These are phyloP conservation scores for Myotis lucifugus DNA, from an alignment of 2,113 vertebrate genomes.

Conservation along the genomic window DNA sequence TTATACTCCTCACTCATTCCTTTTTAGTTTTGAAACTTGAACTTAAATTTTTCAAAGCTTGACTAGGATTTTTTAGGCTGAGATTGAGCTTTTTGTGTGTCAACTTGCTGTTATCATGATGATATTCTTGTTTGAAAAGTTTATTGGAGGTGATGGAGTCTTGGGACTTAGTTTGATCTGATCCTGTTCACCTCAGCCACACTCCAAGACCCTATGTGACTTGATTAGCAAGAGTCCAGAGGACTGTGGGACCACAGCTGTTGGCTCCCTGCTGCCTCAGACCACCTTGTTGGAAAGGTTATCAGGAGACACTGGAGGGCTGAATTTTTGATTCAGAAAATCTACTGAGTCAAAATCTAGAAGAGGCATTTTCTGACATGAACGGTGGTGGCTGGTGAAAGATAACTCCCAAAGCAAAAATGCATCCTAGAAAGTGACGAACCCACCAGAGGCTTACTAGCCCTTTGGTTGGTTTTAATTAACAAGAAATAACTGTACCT, in stretches of 20 bases:
- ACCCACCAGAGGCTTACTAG: not conserved
- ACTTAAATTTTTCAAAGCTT: not conserved
- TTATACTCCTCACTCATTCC: slow-evolving; percentile 3
- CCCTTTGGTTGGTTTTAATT: not conserved
- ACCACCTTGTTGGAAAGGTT: not conserved
- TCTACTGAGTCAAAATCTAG: not conserved
- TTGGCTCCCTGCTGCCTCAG: not conserved
- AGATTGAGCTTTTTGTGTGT: not conserved
- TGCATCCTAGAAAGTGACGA: not conserved
- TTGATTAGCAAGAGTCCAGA: not conserved
- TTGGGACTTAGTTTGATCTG: not conserved
- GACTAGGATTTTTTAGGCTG: not conserved
- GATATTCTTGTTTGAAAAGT: not conserved
- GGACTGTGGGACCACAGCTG: not conserved
- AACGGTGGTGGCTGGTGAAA: not conserved
- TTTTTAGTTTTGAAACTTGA: slow-evolving; percentile 11
- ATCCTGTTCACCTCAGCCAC: not conserved
- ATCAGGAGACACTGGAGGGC: not conserved
- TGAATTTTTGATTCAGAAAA: not conserved
- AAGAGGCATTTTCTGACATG: not conserved
- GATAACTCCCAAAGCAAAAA: not conserved
- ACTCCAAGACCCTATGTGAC: not conserved
- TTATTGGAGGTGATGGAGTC: not conserved
- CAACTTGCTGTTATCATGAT: not conserved
- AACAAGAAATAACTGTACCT: not conserved